Evolutionary conservation across 53 echinoderm and acorn worm genomes (phyloP).

Genomic region (Holothuria leucospilota): DNA sequence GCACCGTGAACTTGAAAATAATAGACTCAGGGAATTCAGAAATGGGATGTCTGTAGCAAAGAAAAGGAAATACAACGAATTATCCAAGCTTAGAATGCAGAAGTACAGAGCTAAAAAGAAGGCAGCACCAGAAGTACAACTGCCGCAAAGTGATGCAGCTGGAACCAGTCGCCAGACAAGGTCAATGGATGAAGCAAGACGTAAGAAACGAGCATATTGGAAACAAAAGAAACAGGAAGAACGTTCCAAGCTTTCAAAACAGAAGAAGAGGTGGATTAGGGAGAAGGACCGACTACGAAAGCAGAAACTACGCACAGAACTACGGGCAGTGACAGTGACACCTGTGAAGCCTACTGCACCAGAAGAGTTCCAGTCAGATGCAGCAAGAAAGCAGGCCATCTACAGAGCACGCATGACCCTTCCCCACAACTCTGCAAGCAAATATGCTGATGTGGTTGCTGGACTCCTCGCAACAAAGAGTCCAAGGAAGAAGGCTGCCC

Average conservation of each 20-base stretch:
- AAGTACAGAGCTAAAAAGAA: background rate
- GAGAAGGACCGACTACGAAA: conserved; percentile 8
- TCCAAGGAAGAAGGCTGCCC: background rate
- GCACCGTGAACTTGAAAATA: background rate
- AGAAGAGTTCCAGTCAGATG: background rate
- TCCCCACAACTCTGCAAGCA: background rate
- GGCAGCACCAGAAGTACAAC: background rate
- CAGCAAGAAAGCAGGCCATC: background rate
- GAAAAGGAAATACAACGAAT: too few species aligned
- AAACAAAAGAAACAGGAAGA: background rate
- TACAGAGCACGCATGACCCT: background rate
- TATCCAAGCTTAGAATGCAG: too few species aligned
- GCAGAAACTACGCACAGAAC: background rate
- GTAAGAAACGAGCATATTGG: background rate
- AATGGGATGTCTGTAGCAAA: too few species aligned
- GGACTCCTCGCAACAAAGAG: background rate
- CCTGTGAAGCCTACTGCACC: background rate
- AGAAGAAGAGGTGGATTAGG: background rate
- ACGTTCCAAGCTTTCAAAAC: background rate
- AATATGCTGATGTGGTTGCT: background rate
- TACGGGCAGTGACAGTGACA: background rate
- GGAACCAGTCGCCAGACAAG: background rate
- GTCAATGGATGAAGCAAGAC: background rate
- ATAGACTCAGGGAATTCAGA: background rate
- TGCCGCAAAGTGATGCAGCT: background rate